phyloP scores from a whole-genome alignment of 1,140 invertebrate species.

The Tetramorium parvispinum region DNA sequence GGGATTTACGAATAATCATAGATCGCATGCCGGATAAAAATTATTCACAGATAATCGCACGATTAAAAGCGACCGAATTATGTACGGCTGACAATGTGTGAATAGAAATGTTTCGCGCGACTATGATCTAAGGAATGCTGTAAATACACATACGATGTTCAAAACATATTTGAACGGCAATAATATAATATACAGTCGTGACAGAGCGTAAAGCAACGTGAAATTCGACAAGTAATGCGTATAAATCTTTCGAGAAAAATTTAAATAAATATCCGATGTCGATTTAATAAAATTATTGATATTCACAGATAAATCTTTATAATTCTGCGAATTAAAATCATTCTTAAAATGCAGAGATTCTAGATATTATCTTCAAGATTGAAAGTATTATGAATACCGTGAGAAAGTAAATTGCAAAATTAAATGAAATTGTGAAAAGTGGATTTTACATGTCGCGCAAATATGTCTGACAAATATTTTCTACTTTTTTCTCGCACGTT shows the following conservation, averaged over 20 bases:
- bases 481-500: conserved; percentile 18
- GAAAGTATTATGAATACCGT: conserved; percentile 14
- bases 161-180: background rate
- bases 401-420: conserved; percentile 42
- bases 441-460: background rate
- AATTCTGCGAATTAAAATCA: background rate
- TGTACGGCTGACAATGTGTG: background rate
- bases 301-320: background rate
- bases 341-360: background rate
- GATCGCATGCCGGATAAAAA: conserved; percentile 30
- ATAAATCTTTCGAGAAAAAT: background rate
- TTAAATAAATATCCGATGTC: background rate
- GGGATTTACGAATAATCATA: conserved; percentile 42
- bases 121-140: background rate
- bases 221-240: background rate
- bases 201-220: background rate
- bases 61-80: conserved; percentile 23
- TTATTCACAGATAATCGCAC: conserved; percentile 35
- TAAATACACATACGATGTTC: background rate
- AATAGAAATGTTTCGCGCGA: background rate
- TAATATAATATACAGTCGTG: background rate
- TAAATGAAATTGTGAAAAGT: conserved; percentile 36
- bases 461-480: background rate
- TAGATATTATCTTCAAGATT: background rate
- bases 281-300: background rate